Evolutionary conservation across 2,113 vertebrate genomes (phyloP), one percentile per base, ranked within the genome.

Genomic region (Cyanoderma ruficeps): DNA sequence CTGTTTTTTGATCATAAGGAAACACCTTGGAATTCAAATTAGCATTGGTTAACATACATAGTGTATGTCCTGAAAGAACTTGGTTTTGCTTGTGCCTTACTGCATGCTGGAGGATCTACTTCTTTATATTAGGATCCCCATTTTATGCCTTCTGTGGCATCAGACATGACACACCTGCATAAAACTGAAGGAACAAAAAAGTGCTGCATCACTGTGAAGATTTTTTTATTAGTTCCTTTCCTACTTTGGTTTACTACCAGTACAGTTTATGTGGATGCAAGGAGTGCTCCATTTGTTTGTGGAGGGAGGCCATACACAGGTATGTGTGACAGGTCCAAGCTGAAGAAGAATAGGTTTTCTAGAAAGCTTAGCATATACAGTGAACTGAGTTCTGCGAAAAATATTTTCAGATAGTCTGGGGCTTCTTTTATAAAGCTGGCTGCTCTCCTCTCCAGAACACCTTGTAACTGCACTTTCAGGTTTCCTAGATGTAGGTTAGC

Each of bases 81-180:
- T 80, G 35, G 52, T 72, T 82, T 90, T 83, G 78, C 61, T 85
- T 90, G 94, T 94, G 96, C 94, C 87, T 95, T 97, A 96, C 39
- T 44, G 33, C 59, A 37, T 87, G 84, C 55, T 67, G 46, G 47
- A 95, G 42, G 82, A 83, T 93, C 84, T 76, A 60, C 61, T 81
- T 39, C 56, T 89, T 71, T 64, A 13, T 71, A 31, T 63, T 78
- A 47, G 20, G 30, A 87, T 85, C 52, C 46, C 50, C 0, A 5
- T 85, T 95, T 91, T 83, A 85, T 87, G 71, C 59, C n/a, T 89
- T 61, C 89, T 59, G 70, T 87, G 87, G 61, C 70, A 74, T 72
- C 49, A 46, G n/a, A 44, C 15, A 7, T 31, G 46, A 83, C 90
- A 77, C n/a, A n/a, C 7, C 13, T 61, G 70, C 67, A 59, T 70